A percentile compares a stretch with the other conserved stretches of the same genome.
phyloP scores from a whole-genome alignment of 1,140 invertebrate genomes.

The Macrobrachium rosenbergii region DNA sequence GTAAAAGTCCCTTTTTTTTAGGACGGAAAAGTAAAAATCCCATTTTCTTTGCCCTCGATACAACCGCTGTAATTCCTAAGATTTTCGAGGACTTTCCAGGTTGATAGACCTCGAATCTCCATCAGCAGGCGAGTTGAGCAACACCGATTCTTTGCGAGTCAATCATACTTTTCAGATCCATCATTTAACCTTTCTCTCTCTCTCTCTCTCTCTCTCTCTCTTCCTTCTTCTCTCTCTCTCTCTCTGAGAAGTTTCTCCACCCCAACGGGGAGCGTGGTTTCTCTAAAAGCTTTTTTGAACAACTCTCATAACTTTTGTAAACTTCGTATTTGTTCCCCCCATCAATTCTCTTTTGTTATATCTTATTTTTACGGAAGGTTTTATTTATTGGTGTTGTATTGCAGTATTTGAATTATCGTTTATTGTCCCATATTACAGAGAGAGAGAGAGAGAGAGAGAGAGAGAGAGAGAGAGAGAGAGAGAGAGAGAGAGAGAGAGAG shows the following conservation, averaged over 20 bases:
- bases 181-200: neutral
- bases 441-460: constrained; percentile 34
- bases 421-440: neutral
- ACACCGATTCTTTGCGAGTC: neutral
- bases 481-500: constrained; percentile 25
- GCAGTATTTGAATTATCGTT: neutral
- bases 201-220: constrained; percentile 32
- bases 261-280: no score
- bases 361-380: no score
- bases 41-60: no score
- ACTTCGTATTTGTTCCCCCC: no score
- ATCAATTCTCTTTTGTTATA: no score
- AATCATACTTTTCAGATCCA: neutral
- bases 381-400: neutral
- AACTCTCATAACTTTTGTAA: no score
- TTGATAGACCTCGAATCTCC: neutral
- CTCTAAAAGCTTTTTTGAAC: no score
- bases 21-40: no score
- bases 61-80: no score
- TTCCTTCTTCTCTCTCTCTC: neutral
- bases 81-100: no score
- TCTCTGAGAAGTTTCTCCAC: no score
- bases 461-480: constrained; percentile 29
- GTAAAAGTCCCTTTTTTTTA: no score
- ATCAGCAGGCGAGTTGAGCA: neutral